Evolutionary conservation across 2,113 vertebrate species (phyloP), one percentile per base, ranked within the genome.

Genomic region (Rhea americana): DNA sequence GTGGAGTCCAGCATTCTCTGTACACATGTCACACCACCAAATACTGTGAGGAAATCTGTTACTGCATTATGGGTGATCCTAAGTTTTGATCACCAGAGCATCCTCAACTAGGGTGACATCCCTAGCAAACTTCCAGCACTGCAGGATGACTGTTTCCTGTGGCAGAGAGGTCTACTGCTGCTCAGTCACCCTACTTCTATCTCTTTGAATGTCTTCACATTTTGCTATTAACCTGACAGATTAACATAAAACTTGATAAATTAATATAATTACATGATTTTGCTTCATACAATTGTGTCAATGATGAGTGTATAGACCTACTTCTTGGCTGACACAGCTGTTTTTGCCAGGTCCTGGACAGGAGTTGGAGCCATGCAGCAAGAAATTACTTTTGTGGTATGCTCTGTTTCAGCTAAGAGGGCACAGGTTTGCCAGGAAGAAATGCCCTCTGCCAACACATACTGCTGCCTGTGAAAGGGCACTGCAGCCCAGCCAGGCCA

Each of bases 21-120:
- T 47, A 9, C 43, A 14, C 45, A 13, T 2, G 0, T 32, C 16
- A 7, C 32, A 32, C 22, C 53, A 30, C 47, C 55, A 16, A 0
- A 0, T 15, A 11, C 32, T 0, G 0, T 11, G 24, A 68, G 37
- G 67, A 25, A 74, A 58, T 4, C 1, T 8, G 47, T 24, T 1
- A 1, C 56, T 51, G 47, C 1, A 1, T 28, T 26, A 35, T 1
- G 1, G 41, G 18, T 24, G 18, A 6, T 43, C n/a, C 59, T 11
- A 2, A 25, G 3, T 41, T 32, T 26, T 68, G 47, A 17, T 43
- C 48, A 41, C 28, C 39, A 48, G 72, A 65, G 66, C 58, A 51
- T 58, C 50, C 43, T 26, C 17, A 90, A 16, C 47, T n/a, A 2
- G 22, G 43, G 43, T 30, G 73, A 37, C 63, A 63, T 30, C 19